Base-by-base conservation (phyloP, 2,888 invertebrate genomes). In the Stratiomys singularior region DNA sequence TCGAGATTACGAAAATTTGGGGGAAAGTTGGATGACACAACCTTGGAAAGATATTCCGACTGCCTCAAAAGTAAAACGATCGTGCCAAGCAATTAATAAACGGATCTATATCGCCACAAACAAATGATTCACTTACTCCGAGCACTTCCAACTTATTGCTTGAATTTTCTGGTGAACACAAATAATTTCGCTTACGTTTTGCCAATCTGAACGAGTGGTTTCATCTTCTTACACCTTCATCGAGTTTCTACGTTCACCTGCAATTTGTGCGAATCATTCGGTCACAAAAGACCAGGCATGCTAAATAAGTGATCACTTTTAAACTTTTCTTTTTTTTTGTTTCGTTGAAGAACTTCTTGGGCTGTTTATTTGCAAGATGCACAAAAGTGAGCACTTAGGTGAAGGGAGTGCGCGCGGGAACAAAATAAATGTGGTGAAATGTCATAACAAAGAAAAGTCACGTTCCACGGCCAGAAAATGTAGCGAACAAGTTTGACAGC, bases 381-480 rank as follows among this genome's bases (percentile, higher is more conserved):
- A 18, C 52, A 18, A 52, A 52, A n/a, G 4, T 13, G n/a, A 52
- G 37, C 37, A 37, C 9, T 5, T 37, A 37, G 37, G 37, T 9
- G 5, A 37, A 3, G 37, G 37, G 9, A 9, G 5, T 5, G 37
- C 3, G 37, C 37, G 37, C 37, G 37, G 63, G n/a, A n/a, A 15
- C 27, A 13, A n/a, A n/a, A 27, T 15, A 23, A 18, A 52, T 3
- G 15, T 28, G n/a, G 58, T 30, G 60, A 58, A 74, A 74, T 74
- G 74, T 74, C 74, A 74, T 37, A 74, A 74, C 74, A 74, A 74
- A 74, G 74, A 28, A 44, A 74, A 74, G 21, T 74, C 74, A 74
- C 58, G 58, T 72, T 56, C 56, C 56, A 56, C 56, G 52, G 71
- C 44, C 67, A 21, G 18, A 52, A 18, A 52, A 18, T 21, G 23